These are phyloP conservation scores for Ladona fulva DNA, from an alignment of 1,140 invertebrate genomes.

Conservation along the genomic window DNA sequence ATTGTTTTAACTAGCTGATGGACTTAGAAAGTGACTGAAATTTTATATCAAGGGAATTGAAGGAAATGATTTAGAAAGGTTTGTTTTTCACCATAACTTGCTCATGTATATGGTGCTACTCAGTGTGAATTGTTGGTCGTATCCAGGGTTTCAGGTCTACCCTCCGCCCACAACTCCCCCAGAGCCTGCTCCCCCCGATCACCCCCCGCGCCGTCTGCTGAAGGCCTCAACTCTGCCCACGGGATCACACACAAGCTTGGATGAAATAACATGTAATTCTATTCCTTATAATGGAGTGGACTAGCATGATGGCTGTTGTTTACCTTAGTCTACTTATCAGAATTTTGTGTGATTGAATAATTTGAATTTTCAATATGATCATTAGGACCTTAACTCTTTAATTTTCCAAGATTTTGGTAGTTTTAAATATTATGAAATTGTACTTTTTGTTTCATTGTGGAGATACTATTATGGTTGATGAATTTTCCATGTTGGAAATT, in stretches of 20 bases:
- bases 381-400: no score
- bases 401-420: no score
- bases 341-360: background rate
- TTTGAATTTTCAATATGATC: no score
- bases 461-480: no score
- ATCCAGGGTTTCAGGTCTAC: slow-evolving; percentile 66
- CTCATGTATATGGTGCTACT: background rate
- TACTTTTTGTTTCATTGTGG: no score
- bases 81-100: no score
- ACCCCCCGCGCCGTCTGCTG: slow-evolving; percentile 37
- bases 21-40: no score
- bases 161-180: slow-evolving; percentile 70
- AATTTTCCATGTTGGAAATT: no score
- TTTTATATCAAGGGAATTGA: no score
- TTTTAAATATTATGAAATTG: no score
- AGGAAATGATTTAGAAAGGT: no score
- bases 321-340: background rate
- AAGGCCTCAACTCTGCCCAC: slow-evolving; percentile 40
- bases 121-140: background rate
- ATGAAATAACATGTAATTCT: slow-evolving; percentile 51
- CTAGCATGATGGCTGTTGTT: slow-evolving; percentile 9
- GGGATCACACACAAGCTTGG: slow-evolving; percentile 54
- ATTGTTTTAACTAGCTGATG: no score
- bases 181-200: slow-evolving; percentile 70
- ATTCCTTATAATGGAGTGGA: slow-evolving; percentile 12